phyloP scores from a whole-genome alignment of 2,888 invertebrate species.

The Polylopha cassiicola region DNA sequence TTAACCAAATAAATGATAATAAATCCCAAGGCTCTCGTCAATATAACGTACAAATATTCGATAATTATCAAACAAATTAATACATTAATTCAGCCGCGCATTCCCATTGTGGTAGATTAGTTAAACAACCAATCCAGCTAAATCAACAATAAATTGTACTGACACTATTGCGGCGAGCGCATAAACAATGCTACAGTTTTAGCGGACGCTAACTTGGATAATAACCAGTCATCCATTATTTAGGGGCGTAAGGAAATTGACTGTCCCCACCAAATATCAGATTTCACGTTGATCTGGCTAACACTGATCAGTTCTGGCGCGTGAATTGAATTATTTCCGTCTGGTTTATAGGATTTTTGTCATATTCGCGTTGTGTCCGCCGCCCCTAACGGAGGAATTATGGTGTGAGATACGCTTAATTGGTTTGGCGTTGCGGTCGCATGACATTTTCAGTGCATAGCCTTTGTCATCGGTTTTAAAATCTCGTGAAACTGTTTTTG shows the following conservation, averaged over 20 bases:
- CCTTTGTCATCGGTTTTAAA: constrained; percentile 71
- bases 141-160: constrained; percentile 9
- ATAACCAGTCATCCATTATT: constrained; percentile 54
- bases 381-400: constrained; percentile 41
- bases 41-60: no score
- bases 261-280: constrained; percentile 70
- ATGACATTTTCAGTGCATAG: constrained; percentile 71
- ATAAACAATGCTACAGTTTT: constrained; percentile 15
- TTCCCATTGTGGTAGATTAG: constrained; percentile 1
- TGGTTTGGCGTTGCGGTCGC: constrained; percentile 71
- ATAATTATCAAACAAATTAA: no score
- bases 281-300: constrained; percentile 72
- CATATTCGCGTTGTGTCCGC: constrained; percentile 52
- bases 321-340: constrained; percentile 72
- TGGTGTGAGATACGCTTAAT: constrained; percentile 69
- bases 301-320: constrained; percentile 68
- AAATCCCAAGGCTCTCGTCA: no score
- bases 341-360: constrained; percentile 68
- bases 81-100: no score
- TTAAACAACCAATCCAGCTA: constrained; percentile 4
- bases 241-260: constrained; percentile 62
- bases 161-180: constrained; percentile 6
- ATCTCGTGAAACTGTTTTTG: constrained; percentile 50
- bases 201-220: constrained; percentile 43
- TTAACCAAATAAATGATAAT: no score